Evolutionary conservation across 2,797 vertebrate species (phyloP).

Genomic region (Setipinna tenuifilis): DNA sequence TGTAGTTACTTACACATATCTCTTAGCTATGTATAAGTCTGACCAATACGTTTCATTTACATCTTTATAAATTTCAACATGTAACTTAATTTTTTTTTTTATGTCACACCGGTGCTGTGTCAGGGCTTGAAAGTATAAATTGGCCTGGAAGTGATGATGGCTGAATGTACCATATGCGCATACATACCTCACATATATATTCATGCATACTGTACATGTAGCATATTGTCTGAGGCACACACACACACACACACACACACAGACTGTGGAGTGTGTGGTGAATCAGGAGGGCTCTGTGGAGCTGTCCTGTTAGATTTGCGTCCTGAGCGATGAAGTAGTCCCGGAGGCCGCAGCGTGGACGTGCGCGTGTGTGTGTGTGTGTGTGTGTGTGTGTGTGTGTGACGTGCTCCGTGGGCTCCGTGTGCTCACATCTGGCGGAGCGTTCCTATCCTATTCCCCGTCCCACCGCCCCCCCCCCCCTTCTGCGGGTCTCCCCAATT

Average conservation of each 20-base stretch:
- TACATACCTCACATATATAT: background rate
- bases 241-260: background rate
- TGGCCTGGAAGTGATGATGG: background rate
- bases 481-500: background rate
- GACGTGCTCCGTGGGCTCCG: background rate
- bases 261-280: background rate
- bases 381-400: too few relatives aligned
- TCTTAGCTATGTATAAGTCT: background rate
- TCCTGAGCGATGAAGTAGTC: background rate
- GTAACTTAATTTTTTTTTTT: background rate
- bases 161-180: background rate
- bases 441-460: background rate
- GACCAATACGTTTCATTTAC: background rate
- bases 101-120: background rate
- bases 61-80: background rate
- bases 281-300: conserved; percentile 16
- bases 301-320: conserved; percentile 17
- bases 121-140: background rate
- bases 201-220: background rate
- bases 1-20: background rate
- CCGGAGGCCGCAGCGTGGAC: conserved; percentile 23
- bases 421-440: conserved; percentile 24
- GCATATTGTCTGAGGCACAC: background rate
- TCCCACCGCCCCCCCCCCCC: background rate
- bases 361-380: too few relatives aligned